A percentile compares a stretch with the other conserved stretches of the same genome.
Evolutionary conservation across 2,888 invertebrate species (phyloP).

Genomic region (Parnassius orleans): DNA sequence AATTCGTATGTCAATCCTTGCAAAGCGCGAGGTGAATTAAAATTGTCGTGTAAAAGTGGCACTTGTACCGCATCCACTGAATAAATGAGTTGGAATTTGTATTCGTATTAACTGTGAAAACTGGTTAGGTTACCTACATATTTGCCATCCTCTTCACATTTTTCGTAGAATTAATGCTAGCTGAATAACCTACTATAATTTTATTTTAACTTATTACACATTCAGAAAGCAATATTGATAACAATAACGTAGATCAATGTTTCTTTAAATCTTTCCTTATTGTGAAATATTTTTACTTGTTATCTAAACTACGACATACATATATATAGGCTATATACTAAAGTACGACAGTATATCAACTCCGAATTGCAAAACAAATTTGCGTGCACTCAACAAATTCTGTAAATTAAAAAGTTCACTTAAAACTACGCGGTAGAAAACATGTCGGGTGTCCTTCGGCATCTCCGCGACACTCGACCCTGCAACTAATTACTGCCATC

Average conservation of each 20-base stretch:
- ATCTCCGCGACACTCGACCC: slow-evolving; percentile 3
- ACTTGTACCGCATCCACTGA: slow-evolving; percentile 3
- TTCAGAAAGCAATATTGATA: too few species aligned
- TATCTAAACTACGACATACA: too few species aligned
- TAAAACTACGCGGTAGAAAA: not conserved
- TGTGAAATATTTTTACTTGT: too few species aligned
- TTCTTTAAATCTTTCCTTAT: too few species aligned
- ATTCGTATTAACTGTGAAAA: not conserved
- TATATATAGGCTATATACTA: too few species aligned
- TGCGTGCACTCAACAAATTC: not conserved
- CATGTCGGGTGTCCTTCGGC: not conserved
- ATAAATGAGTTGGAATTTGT: slow-evolving; percentile 3
- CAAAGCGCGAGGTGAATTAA: not conserved
- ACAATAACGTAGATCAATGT: too few species aligned
- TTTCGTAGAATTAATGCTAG: too few species aligned
- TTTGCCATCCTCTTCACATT: too few species aligned
- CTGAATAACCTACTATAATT: too few species aligned
- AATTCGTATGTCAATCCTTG: not conserved
- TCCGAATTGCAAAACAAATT: not conserved
- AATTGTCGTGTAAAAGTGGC: not conserved
- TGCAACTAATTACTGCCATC: not conserved
- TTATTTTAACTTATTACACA: too few species aligned
- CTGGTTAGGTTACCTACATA: not conserved
- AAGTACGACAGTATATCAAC: not conserved
- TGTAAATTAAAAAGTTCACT: not conserved